These are phyloP conservation scores for Thyatira batis DNA, from an alignment of 2,888 invertebrate genomes.

Conservation along the genomic window DNA sequence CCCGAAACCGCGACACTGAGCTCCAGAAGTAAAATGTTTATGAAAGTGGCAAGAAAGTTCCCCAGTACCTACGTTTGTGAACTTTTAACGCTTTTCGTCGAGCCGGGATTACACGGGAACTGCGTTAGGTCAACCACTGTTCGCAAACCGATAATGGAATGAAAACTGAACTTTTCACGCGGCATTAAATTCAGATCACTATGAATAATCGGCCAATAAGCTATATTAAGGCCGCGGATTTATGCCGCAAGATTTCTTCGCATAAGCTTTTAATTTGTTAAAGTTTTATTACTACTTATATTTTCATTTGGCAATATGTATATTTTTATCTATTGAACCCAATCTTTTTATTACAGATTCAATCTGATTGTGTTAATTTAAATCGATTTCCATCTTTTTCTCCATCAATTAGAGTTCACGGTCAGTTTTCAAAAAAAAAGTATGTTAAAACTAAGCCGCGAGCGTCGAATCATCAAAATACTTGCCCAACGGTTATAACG, in stretches of 20 bases:
- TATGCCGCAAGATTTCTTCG: background rate
- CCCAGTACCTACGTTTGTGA: constrained; percentile 36
- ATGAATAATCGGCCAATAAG: constrained; percentile 25
- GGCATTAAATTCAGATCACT: background rate
- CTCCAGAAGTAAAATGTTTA: constrained; percentile 73
- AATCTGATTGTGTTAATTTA: too few relatives aligned
- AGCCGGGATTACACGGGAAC: constrained; percentile 72
- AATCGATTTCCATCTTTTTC: too few relatives aligned
- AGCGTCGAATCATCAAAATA: constrained; percentile 46
- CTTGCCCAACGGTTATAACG: constrained; percentile 42
- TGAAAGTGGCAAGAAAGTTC: constrained; percentile 71
- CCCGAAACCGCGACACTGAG: constrained; percentile 39
- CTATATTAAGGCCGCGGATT: constrained; percentile 8
- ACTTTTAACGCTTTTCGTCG: constrained; percentile 64
- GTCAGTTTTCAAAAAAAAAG: constrained; percentile 46
- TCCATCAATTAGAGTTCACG: constrained; percentile 17
- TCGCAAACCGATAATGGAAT: constrained; percentile 60
- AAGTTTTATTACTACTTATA: background rate
- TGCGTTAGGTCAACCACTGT: constrained; percentile 69
- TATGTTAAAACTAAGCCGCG: constrained; percentile 34
- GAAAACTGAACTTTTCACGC: constrained; percentile 58
- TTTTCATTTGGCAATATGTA: too few relatives aligned
- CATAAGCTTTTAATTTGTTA: background rate
- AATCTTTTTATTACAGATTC: too few relatives aligned
- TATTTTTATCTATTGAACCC: too few relatives aligned